Evolutionary conservation across 2,797 vertebrate genomes (phyloP), one percentile per base, ranked within the genome.

Genomic region (Avahi laniger): DNA sequence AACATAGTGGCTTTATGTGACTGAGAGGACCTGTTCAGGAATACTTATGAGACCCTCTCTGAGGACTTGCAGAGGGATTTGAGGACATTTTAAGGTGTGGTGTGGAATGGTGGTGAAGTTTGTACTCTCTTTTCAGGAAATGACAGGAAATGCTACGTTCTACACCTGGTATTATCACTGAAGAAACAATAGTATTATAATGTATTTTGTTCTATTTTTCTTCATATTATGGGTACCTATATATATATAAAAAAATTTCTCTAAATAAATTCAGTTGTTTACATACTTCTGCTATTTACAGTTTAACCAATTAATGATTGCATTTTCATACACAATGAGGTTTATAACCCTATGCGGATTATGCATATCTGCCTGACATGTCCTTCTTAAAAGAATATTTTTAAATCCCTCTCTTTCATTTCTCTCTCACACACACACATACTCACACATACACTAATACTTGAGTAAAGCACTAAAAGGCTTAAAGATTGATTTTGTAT

Each of bases 401-500:
- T 76, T 87, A 94, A 88, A n/a, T 22, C 2, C 4, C 15, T 80
- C 10, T 75, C 38, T 73, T 76, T 9, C 41, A 30, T 81, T 82
- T 50, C 26, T 33, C 41, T 33, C 3, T 12, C 30, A 46, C 33
- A 20, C 41, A 20, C 28, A 69, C 3, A 48, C 20, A 79, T 7
- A 82, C 15, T 7, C 41, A 63, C 12, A 46, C 18, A 28, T 18
- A 43, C 50, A 3, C 28, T 18, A 30, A 50, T 33, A 38, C 8
- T 41, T 52, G 57, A 78, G 26, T 41, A 89, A 89, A 79, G 15
- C n/a, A 89, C 20, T 89, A 87, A 83, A 87, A 93, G 12, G 1
- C 15, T 90, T 87, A 81, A 84, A 90, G 46, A 78, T 28, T 94
- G 41, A 89, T 65, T 90, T 87, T 78, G 78, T 20, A 61, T 90